These are phyloP conservation scores for Drosophila biarmipes DNA, from an alignment of 1,140 invertebrate genomes.

Conservation along the genomic window DNA sequence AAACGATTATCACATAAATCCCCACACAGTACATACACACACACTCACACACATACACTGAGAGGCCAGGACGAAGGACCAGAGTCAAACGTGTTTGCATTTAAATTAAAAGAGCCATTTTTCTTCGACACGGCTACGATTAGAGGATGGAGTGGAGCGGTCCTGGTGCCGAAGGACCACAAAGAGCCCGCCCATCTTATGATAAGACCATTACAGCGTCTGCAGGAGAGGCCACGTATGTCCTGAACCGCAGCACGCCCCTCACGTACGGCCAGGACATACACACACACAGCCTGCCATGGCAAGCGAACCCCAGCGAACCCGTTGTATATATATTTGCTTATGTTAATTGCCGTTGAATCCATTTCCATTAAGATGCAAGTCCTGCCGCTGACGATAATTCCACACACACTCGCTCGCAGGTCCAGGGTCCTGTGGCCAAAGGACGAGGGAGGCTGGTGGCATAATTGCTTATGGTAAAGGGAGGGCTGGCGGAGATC, in stretches of 20 bases:
- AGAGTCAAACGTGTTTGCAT: slow-evolving; percentile 83
- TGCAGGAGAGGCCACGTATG: slow-evolving; percentile 59
- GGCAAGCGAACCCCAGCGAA: slow-evolving; percentile 27
- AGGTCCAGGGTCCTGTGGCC: slow-evolving; percentile 3
- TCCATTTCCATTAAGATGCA: slow-evolving; percentile 84
- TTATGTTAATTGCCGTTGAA: slow-evolving; percentile 85
- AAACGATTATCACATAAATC: slow-evolving; percentile 85
- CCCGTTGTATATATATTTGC: slow-evolving; percentile 80
- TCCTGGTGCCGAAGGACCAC: slow-evolving; percentile 39
- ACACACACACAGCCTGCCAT: slow-evolving; percentile 3
- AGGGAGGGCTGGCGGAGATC: not conserved
- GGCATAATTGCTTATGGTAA: slow-evolving; percentile 72
- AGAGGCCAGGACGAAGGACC: slow-evolving; percentile 14
- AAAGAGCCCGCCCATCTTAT: slow-evolving; percentile 75
- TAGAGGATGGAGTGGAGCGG: slow-evolving; percentile 12
- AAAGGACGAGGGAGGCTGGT: slow-evolving; percentile 13
- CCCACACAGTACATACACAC: slow-evolving; percentile 38
- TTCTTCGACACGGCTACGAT: slow-evolving; percentile 67
- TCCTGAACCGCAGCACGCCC: slow-evolving; percentile 70
- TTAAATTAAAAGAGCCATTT: slow-evolving; percentile 85
- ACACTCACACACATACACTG: not conserved
- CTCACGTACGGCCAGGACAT: slow-evolving; percentile 57
- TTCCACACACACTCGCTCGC: slow-evolving; percentile 61
- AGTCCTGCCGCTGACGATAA: slow-evolving; percentile 79
- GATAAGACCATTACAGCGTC: slow-evolving; percentile 76